A percentile compares a stretch with the other conserved stretches of the same genome.
Evolutionary conservation across 2,888 invertebrate species (phyloP).

Genomic region (Hirtodrosophila alboralis): DNA sequence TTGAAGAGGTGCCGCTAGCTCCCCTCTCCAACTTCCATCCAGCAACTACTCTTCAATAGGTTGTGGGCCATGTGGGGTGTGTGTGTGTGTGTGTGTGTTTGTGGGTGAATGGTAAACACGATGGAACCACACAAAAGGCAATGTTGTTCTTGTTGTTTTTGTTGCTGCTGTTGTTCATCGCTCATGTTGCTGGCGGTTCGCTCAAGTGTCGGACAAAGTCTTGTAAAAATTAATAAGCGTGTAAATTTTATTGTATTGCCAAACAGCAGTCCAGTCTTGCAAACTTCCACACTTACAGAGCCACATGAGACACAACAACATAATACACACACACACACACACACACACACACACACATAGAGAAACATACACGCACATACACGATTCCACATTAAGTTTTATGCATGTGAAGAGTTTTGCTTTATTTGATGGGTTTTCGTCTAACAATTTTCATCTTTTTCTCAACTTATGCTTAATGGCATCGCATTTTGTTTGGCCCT

Average conservation of each 20-base stretch:
- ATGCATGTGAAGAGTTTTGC: conserved; percentile 70
- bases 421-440: conserved; percentile 67
- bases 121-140: conserved; percentile 36
- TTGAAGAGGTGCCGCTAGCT: conserved; percentile 53
- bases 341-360: conserved; percentile 7
- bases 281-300: conserved; percentile 12
- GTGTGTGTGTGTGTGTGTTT: conserved; percentile 21
- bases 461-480: conserved; percentile 72
- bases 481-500: conserved; percentile 56
- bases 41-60: conserved; percentile 37
- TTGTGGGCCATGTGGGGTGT: conserved; percentile 6
- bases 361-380: conserved; percentile 12
- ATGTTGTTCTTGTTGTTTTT: conserved; percentile 4
- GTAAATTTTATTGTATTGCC: conserved; percentile 77
- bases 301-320: conserved; percentile 1
- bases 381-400: conserved; percentile 56
- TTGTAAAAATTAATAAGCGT: conserved; percentile 78
- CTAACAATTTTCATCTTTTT: conserved; percentile 36
- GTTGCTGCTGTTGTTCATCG: conserved; percentile 36
- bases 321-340: not conserved
- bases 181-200: conserved; percentile 49
- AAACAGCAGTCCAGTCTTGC: conserved; percentile 50
- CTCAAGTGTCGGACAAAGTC: conserved; percentile 77
- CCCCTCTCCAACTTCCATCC: not conserved
- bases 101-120: conserved; percentile 51